A percentile compares a stretch with the other conserved stretches of the same genome.
Conservation (phyloP, 2,113 vertebrate genomes). For the Rhinoderma darwinii region DNA sequence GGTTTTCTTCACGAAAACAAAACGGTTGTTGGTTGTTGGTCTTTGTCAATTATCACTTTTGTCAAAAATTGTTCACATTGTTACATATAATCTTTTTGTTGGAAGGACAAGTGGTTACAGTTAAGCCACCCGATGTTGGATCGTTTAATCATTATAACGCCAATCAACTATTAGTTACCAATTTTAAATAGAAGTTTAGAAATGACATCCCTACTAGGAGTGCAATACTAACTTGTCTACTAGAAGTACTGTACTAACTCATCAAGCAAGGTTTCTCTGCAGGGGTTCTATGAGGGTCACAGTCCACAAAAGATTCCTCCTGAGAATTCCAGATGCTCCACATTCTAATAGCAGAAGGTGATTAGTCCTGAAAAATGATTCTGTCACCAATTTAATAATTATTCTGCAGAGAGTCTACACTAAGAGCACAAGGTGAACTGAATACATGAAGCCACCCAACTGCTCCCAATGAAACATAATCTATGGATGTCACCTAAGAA, state of each 20-base stretch:
- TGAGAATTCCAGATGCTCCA: constrained; percentile 32
- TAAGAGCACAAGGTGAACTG: constrained; percentile 4
- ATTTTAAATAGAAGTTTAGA: not conserved
- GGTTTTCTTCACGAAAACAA: no score
- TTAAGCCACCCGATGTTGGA: no score
- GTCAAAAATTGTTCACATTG: no score
- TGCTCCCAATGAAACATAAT: constrained; percentile 3
- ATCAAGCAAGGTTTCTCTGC: not conserved
- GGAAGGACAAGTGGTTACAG: no score
- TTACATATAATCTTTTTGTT: no score
- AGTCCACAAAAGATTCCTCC: not conserved
- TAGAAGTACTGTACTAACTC: not conserved
- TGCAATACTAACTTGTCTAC: not conserved
- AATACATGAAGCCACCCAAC: not conserved
- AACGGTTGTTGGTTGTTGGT: no score
- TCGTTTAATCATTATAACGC: no score
- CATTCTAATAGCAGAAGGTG: constrained; percentile 26
- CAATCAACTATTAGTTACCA: not conserved
- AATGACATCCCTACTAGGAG: not conserved
- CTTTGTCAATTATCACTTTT: no score
- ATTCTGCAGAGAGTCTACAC: constrained; percentile 8
- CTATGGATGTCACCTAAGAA: not conserved
- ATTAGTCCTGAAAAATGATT: constrained; percentile 32
- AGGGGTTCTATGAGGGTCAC: not conserved
- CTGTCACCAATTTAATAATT: constrained; percentile 27